Base-by-base conservation (phyloP, 2,797 vertebrate species). In the Rachycentron canadum region DNA sequence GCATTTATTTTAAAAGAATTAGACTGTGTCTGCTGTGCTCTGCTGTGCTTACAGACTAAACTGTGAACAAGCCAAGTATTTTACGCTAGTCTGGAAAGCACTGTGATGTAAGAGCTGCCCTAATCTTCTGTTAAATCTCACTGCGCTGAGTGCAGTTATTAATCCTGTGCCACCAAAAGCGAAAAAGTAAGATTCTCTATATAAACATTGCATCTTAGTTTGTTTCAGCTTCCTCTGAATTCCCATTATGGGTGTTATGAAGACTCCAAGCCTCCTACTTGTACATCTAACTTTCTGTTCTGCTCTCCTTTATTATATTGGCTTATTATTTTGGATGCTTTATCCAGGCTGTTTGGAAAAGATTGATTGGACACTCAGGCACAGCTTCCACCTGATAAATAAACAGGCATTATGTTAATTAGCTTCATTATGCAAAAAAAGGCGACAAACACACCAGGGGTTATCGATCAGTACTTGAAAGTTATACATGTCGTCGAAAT, bases 381-480 rank as follows among this genome's bases (percentile, higher is more conserved):
- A 69, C 86, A 85, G 81, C 86, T 79, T 87, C 86, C 80, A 82
- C 73, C 84, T 92, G 85, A 93, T 93, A 92, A 94, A 92, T 92
- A 93, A 92, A 92, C 79, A 91, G 69, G 73, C 83, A 78, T 91
- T 86, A 94, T 94, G 91, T 81, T 92, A 92, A 95, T 95, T 88
- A 81, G 45, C 84, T 80, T 91, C 73, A 89, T 93, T 94, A 91
- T 91, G 81, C 84, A 88, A 90, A 82, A 32, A 83, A 88, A 78
- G 69, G 74, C 57, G n/a, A 74, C 83, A 85, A 89, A 91, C 89
- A 73, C 90, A 91, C 82, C 79, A 62, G 83, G 91, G 84, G 86
- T 91, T 84, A 92, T 95, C 43, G 88, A 94, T 94, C 91, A 92
- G 87, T 61, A 60, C 81, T 82, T 76, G 84, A 87, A 89, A 85